Evolutionary conservation across 2,797 vertebrate species (phyloP), one percentile per base, ranked within the genome.

Genomic region (Cheirogaleus major): DNA sequence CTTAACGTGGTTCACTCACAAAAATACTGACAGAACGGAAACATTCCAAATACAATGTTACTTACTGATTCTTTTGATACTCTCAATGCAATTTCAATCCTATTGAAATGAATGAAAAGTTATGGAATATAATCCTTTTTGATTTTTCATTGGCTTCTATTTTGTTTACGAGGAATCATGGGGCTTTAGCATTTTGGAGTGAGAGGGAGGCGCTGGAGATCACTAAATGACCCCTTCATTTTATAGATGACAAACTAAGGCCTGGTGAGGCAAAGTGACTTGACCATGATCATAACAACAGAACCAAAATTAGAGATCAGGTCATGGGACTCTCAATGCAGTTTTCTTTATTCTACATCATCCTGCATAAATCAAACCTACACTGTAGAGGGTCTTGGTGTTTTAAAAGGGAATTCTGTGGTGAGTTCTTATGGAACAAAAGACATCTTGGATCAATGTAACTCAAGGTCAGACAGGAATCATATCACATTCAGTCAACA

Each of bases 291-390:
- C 45, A 48, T 83, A 92, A 85, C 9, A 73, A 5, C 5, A 83
- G 80, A 91, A 23, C 38, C 35, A 95, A 65, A 59, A 89, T 91
- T 94, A 59, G 41, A 94, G 97, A 93, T 83, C 38, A 80, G 81
- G 86, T 83, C 65, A 94, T 11, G 52, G n/a, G 91, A 89, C 65
- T 63, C n/a, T 95, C 73, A 83, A 1, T 57, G 43, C 23, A 63
- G 13, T 52, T 82, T 87, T 81, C 38, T 90, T 81, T 82, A 81
- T 92, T 95, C 72, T 80, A 41, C 1, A 59, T 65, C 57, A 69
- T 15, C 45, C 38, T 63, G 27, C 57, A 91, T 91, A 89, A 84
- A 88, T 87, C 35, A 84, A 81, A 95, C 14, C 20, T 84, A 79
- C 87, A 35, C 4, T 61, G 10, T 23, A 72, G 41, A 48, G 30